phyloP scores from a whole-genome alignment of 2,797 vertebrate genomes.

The Graptemys geographica region DNA sequence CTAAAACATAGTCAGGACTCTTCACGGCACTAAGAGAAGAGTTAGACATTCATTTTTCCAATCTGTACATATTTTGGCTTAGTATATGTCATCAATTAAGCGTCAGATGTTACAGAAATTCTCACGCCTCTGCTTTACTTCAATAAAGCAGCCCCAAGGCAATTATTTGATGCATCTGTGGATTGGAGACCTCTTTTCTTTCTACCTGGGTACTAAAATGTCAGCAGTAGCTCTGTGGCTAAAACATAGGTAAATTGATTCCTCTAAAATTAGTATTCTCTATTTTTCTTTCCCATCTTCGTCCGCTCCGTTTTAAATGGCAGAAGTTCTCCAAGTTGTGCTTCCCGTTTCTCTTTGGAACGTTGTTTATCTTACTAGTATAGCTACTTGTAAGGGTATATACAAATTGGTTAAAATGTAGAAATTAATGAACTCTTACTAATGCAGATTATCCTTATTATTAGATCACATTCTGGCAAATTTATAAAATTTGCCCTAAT shows the following conservation, averaged over 20 bases:
- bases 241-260: background rate
- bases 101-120: background rate
- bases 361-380: background rate
- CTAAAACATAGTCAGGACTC: background rate
- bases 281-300: background rate
- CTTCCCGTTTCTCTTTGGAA: background rate
- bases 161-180: background rate
- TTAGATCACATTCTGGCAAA: background rate
- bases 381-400: background rate
- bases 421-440: background rate
- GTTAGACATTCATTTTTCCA: background rate
- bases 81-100: background rate
- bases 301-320: background rate
- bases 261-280: background rate
- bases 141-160: background rate
- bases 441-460: background rate
- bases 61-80: background rate
- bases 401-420: no score
- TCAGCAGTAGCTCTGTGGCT: background rate
- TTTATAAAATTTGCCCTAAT: rapidly evolving
- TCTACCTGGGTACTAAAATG: background rate
- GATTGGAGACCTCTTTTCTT: background rate
- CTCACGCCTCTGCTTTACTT: background rate
- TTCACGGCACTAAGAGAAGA: background rate
- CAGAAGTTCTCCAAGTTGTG: background rate